Conservation (phyloP, 2,888 invertebrate genomes). For the Hylaea fasciaria region DNA sequence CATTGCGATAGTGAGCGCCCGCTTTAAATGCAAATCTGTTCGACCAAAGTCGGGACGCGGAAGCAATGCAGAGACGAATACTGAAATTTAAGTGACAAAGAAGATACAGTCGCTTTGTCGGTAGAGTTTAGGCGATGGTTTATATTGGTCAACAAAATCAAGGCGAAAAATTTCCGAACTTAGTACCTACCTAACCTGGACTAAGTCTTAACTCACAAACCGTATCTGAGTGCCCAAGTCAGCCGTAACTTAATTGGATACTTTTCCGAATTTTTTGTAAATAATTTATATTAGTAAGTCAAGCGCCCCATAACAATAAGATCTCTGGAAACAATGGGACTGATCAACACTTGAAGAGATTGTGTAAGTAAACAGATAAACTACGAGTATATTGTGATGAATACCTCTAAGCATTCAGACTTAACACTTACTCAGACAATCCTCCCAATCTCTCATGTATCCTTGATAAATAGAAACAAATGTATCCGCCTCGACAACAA, state of each 20-base stretch:
- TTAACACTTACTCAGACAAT: slow-evolving; percentile 14
- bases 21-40: slow-evolving; percentile 68
- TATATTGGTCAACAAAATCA: not conserved
- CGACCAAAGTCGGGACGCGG: slow-evolving; percentile 50
- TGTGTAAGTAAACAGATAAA: too few species aligned
- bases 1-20: slow-evolving; percentile 53
- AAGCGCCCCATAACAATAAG: too few species aligned
- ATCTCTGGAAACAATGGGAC: too few species aligned
- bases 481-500: slow-evolving; percentile 15
- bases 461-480: slow-evolving; percentile 19
- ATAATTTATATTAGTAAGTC: too few species aligned
- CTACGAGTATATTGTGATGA: slow-evolving; percentile 1
- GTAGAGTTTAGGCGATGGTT: not conserved
- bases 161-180: too few species aligned
- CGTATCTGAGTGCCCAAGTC: too few species aligned
- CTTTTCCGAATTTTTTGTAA: too few species aligned
- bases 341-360: too few species aligned
- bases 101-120: not conserved
- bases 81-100: slow-evolving; percentile 14
- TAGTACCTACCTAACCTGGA: too few species aligned
- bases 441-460: slow-evolving; percentile 13
- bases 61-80: slow-evolving; percentile 34
- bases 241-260: too few species aligned
- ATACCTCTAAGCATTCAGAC: slow-evolving; percentile 11
- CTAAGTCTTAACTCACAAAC: too few species aligned